Percentiles rank a stretch among this genome's conserved stretches.
phyloP scores from a whole-genome alignment of 1,140 invertebrate species.

The Lethrus apterus region DNA sequence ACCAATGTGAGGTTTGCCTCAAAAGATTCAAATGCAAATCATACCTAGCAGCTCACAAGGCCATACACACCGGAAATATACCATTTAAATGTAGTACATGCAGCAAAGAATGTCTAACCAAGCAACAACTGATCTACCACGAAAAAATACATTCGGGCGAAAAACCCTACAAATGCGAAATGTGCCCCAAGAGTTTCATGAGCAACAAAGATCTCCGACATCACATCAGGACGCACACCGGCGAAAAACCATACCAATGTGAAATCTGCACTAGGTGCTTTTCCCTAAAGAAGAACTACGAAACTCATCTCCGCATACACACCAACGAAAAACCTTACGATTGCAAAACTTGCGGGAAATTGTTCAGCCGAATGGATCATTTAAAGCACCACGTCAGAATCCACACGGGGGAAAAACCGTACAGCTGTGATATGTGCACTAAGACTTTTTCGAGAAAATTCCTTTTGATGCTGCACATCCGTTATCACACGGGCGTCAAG shows the following conservation, averaged over 20 bases:
- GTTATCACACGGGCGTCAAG: constrained; percentile 56
- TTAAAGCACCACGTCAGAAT: constrained; percentile 10
- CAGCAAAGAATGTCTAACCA: constrained; percentile 3
- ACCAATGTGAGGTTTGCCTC: constrained; percentile 3
- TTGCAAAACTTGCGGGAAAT: constrained; percentile 12
- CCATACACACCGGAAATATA: constrained; percentile 7
- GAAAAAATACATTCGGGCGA: constrained; percentile 9
- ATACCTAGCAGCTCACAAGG: constrained; percentile 2
- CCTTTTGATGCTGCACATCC: constrained; percentile 1
- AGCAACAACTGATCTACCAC: constrained; percentile 8
- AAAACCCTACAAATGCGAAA: constrained; percentile 11
- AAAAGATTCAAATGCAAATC: constrained; percentile 9
- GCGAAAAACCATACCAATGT: constrained; percentile 21
- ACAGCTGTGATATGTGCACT: constrained; percentile 67
- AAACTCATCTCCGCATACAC: constrained; percentile 32
- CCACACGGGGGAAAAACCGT: constrained; percentile 65
- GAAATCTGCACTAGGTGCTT: constrained; percentile 22
- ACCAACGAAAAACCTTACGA: constrained; percentile 16
- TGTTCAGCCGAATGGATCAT: constrained; percentile 11
- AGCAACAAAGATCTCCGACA: neutral
- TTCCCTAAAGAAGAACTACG: constrained; percentile 42
- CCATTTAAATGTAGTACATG: constrained; percentile 9
- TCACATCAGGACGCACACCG: constrained; percentile 15
- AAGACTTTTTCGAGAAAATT: constrained; percentile 67
- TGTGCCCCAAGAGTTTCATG: constrained; percentile 5